These are phyloP conservation scores for Parotia lawesii DNA, from an alignment of 2,113 vertebrate genomes.

Conservation along the genomic window DNA sequence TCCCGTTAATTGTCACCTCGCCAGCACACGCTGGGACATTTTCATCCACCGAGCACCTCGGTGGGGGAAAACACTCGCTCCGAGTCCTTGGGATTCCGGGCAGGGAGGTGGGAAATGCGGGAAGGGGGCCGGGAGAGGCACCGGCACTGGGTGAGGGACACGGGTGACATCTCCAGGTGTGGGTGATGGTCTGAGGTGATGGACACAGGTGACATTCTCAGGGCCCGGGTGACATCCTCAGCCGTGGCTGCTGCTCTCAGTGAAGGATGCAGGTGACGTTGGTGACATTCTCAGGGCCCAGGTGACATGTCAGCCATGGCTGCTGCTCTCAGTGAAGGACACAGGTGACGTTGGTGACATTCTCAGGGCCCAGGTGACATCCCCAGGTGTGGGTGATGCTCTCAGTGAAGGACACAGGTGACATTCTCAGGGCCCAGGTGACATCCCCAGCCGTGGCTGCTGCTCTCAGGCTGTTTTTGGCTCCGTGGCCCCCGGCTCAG, in stretches of 20 bases:
- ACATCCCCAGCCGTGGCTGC: neutral
- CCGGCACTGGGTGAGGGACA: accelerated
- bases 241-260: accelerated
- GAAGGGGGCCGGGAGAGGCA: neutral
- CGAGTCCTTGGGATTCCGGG: neutral
- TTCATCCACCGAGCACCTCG: neutral
- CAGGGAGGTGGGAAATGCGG: accelerated
- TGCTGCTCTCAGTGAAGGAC: neutral
- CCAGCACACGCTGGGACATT: neutral
- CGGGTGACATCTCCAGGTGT: accelerated
- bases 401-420: neutral
- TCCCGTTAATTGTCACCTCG: neutral
- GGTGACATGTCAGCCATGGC: neutral
- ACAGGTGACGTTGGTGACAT: neutral
- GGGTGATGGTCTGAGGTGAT: neutral
- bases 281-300: neutral
- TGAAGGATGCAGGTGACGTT: neutral
- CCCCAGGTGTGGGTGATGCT: accelerated
- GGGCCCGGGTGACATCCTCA: neutral
- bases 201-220: neutral
- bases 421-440: neutral
- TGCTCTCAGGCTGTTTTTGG: neutral
- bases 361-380: neutral
- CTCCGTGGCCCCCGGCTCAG: accelerated
- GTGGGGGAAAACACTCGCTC: neutral